These are phyloP conservation scores for Ahaetulla prasina DNA, from an alignment of 2,113 vertebrate species.

Conservation along the genomic window DNA sequence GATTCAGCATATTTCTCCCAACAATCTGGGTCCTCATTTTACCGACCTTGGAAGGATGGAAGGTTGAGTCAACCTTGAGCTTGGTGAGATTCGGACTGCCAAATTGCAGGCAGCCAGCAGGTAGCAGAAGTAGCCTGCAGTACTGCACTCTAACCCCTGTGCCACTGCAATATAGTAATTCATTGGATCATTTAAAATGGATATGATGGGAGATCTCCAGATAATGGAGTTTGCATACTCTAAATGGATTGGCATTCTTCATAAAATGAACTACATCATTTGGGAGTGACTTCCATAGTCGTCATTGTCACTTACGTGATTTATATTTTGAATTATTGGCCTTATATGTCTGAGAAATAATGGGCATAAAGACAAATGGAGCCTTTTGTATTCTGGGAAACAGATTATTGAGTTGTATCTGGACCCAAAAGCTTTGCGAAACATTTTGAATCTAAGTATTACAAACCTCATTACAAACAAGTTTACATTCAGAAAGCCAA, in stretches of 20 bases:
- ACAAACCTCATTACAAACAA: background rate
- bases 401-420: background rate
- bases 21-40: too few species aligned
- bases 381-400: background rate
- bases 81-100: too few species aligned
- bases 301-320: background rate
- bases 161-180: background rate
- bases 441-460: background rate
- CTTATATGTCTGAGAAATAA: background rate
- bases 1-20: too few species aligned
- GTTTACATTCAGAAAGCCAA: background rate
- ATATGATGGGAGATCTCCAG: background rate
- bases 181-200: background rate
- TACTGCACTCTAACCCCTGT: too few species aligned
- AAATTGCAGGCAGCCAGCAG: too few species aligned
- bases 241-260: background rate
- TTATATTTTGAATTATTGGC: background rate
- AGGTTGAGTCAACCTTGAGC: too few species aligned
- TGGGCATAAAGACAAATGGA: background rate
- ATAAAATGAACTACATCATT: background rate
- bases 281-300: background rate
- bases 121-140: too few species aligned
- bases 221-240: background rate
- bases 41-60: too few species aligned
- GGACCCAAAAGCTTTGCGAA: background rate